Conservation (phyloP, 2,888 invertebrate species). For the Cactoblastis cactorum region DNA sequence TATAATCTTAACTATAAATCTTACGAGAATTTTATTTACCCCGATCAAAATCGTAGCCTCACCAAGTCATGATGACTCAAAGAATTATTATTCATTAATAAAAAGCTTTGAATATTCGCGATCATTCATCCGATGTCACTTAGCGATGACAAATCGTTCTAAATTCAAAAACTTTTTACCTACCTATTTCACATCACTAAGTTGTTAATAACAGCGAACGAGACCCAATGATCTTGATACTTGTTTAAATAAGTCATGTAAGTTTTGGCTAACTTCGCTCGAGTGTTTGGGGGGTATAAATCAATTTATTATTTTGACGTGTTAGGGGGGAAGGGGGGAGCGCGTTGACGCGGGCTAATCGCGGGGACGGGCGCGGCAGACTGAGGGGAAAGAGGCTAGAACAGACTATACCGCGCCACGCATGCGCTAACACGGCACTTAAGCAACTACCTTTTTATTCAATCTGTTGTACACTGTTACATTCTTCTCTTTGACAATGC, state of each 20-base stretch:
- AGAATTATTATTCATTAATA: conserved; percentile 29
- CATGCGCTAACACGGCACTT: conserved; percentile 39
- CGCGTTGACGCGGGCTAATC: conserved; percentile 37
- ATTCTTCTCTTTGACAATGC: not conserved
- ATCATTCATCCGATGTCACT: conserved; percentile 60
- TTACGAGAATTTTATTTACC: conserved; percentile 16
- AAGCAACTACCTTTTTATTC: conserved; percentile 7
- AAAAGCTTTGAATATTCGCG: conserved; percentile 51
- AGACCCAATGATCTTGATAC: conserved; percentile 14
- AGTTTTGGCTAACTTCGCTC: conserved; percentile 42
- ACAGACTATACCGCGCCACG: conserved; percentile 32
- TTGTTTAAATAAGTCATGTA: conserved; percentile 31
- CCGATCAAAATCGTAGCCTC: conserved; percentile 34
- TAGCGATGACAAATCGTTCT: conserved; percentile 43
- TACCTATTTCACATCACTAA: conserved; percentile 36
- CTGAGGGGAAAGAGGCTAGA: conserved; percentile 48
- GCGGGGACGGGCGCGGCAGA: conserved; percentile 35
- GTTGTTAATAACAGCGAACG: conserved; percentile 20
- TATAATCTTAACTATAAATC: not conserved
- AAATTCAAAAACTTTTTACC: conserved; percentile 23
- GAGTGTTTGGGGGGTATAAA: conserved; percentile 51
- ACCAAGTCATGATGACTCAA: conserved; percentile 38
- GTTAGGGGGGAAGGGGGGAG: conserved; percentile 36
- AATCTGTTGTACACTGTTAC: conserved; percentile 6
- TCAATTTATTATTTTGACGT: conserved; percentile 68